Evolutionary conservation across 2,113 vertebrate species (phyloP).

Genomic region (Hoplias malabaricus): DNA sequence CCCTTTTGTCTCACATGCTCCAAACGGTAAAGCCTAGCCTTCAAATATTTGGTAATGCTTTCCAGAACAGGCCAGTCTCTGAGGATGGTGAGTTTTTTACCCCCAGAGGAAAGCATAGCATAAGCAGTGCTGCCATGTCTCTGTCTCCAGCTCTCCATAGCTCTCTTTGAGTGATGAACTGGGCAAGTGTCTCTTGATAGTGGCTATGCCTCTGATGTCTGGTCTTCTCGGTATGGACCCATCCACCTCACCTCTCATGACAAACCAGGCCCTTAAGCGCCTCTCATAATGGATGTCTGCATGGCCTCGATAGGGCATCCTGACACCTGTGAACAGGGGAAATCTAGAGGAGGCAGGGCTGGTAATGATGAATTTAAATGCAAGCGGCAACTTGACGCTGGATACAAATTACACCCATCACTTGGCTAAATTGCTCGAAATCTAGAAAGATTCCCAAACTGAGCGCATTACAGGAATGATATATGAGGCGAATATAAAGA

Average conservation of each 20-base stretch:
- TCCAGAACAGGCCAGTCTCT: slow-evolving; percentile 1
- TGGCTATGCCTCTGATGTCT: not conserved
- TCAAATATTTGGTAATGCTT: slow-evolving; percentile 20
- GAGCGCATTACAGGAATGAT: slow-evolving; percentile 49
- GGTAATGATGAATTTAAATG: slow-evolving; percentile 71
- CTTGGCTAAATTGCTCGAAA: slow-evolving; percentile 65
- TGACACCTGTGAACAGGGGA: slow-evolving; percentile 62
- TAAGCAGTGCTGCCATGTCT: not conserved
- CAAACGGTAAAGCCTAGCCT: not conserved
- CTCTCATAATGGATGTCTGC: slow-evolving; percentile 42
- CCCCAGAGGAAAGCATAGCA: not conserved
- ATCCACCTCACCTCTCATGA: slow-evolving; percentile 18
- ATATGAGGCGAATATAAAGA: slow-evolving; percentile 57
- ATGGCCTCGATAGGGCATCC: slow-evolving; percentile 40
- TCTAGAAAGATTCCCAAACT: slow-evolving; percentile 55
- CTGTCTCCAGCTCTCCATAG: slow-evolving; percentile 29
- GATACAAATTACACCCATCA: slow-evolving; percentile 67
- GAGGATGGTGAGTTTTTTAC: not conserved
- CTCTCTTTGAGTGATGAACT: slow-evolving; percentile 11
- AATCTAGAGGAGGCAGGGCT: slow-evolving; percentile 60
- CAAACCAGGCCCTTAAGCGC: slow-evolving; percentile 31
- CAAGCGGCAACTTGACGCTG: slow-evolving; percentile 60
- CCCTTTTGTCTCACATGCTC: slow-evolving; percentile 23
- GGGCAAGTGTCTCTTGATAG: not conserved
- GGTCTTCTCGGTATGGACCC: not conserved